phyloP scores from a whole-genome alignment of 2,888 invertebrate species.

The Pemphredon lugubris region DNA sequence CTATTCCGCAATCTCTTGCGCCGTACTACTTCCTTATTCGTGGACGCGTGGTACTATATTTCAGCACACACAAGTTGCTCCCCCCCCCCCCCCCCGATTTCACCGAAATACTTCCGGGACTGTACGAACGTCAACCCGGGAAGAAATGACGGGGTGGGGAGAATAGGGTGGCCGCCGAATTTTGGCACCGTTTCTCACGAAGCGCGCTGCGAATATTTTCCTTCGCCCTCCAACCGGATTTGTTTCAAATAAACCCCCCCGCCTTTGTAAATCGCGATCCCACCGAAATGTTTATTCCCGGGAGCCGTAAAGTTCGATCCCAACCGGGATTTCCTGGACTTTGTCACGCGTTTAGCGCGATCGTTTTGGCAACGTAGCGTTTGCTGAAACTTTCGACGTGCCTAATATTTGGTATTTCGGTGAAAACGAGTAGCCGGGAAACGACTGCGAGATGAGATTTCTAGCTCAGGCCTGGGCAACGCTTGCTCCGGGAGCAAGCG shows the following conservation, averaged over 20 bases:
- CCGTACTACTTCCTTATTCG: not conserved
- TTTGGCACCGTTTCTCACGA: not conserved
- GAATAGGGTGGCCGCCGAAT: not conserved
- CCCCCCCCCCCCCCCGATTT: not conserved
- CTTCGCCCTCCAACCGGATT: not conserved
- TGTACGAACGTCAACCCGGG: not conserved
- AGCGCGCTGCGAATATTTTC: not conserved
- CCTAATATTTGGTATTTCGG: too few species aligned
- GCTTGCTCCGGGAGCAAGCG: too few species aligned
- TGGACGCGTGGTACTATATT: not conserved
- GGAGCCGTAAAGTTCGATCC: not conserved
- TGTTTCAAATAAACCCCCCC: not conserved
- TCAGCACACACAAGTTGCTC: too few species aligned
- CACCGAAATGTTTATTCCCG: not conserved
- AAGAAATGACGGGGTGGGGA: not conserved
- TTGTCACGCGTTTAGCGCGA: too few species aligned
- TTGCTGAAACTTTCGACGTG: too few species aligned
- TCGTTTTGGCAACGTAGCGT: too few species aligned
- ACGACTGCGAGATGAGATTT: too few species aligned
- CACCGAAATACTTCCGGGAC: not conserved
- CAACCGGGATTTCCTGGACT: not conserved
- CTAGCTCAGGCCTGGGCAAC: too few species aligned
- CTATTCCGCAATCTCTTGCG: not conserved
- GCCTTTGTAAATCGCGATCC: not conserved
- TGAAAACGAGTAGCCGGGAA: too few species aligned